phyloP scores from a whole-genome alignment of 1,140 invertebrate genomes.

The Drosophila ficusphila region DNA sequence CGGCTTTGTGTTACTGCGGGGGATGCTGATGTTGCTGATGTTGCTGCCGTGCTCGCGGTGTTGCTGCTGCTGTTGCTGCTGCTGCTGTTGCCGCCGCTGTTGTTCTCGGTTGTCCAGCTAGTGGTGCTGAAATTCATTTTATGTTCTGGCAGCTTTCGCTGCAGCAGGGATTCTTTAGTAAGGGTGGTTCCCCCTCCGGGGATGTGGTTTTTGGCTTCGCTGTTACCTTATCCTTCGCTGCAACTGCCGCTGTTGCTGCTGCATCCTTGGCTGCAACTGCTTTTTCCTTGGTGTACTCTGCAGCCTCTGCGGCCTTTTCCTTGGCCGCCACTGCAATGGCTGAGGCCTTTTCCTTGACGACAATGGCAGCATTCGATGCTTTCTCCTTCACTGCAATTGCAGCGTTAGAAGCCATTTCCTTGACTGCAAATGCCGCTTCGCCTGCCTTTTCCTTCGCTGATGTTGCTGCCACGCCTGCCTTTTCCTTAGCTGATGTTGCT shows the following conservation, averaged over 20 bases:
- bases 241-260: background rate
- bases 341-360: background rate
- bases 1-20: constrained; percentile 6
- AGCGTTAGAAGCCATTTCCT: constrained; percentile 1
- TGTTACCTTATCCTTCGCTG: background rate
- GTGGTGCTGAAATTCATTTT: background rate
- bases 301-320: background rate
- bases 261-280: background rate
- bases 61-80: background rate
- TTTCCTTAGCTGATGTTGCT: background rate
- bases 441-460: constrained; percentile 1
- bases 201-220: background rate
- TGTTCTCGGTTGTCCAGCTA: background rate
- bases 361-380: constrained; percentile 1
- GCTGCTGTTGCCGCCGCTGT: constrained; percentile 1
- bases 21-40: background rate
- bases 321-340: background rate
- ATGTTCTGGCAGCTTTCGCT: background rate
- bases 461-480: background rate
- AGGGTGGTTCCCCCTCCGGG: background rate
- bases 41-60: background rate
- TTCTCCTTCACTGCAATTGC: background rate
- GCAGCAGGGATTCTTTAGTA: background rate
- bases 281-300: background rate
- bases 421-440: background rate